Base-by-base conservation (phyloP, 23 tunicate genomes). In the Trididemnum miniatum region DNA sequence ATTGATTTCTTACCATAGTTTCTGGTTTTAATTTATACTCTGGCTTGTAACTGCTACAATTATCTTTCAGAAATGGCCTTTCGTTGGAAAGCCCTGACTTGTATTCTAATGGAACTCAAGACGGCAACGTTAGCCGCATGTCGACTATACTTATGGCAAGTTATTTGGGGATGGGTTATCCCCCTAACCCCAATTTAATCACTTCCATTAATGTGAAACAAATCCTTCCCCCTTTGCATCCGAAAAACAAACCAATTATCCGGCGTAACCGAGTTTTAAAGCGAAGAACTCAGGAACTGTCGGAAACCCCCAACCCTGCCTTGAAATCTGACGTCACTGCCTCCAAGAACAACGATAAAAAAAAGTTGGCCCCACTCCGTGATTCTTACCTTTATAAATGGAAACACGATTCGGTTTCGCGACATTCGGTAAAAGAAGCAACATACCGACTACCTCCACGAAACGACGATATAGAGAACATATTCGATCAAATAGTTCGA, bases 121-220 rank as follows among this genome's bases (percentile, higher is more conserved):
- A 54, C 3, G 86, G 86, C 35, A 60, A 59, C 36, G 30, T 74
- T 51, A 59, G 84, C 12, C 90, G 90, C 37, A 65, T 60, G 40
- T 86, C 90, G 7, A 81, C 84, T 23, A 20, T 86, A 51, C 67
- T 86, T 28, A 87, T 87, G 91, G 85, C 91, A 1, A 73, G 73
- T 25, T 87, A 87, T 49, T 67, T 87, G 1, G 91, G 85, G 18
- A 38, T 74, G 66, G 86, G 77, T 9, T 40, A 82, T 4, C 54
- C 36, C 38, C 86, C 82, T 0, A n/a, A 23, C 20, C 82, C 91
- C 0, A 87, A 73, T 71, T 31, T 80, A 24, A 74, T 87, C 40
- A 81, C 85, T 1, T 87, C 91, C 39, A 72, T 87, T 28, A 31
- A 52, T 31, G 91, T 81, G 51, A 71, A 62, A 20, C 91, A 83